A percentile compares a stretch with the other conserved stretches of the same genome.
phyloP scores from a whole-genome alignment of 2,797 vertebrate species.

The Pipistrellus kuhlii region DNA sequence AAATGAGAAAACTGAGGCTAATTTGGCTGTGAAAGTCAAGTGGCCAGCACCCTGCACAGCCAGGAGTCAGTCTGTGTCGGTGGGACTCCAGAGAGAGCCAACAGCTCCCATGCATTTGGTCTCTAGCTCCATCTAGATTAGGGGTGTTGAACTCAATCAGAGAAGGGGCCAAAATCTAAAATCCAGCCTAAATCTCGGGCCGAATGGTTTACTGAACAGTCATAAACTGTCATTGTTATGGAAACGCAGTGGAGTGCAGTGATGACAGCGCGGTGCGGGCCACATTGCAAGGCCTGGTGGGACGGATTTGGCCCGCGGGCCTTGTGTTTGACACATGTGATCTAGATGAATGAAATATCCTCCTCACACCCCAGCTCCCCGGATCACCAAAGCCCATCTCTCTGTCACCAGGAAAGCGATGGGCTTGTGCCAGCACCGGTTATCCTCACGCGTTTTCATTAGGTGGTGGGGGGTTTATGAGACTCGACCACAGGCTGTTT shows the following conservation, averaged over 20 bases:
- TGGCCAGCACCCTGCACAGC: neutral
- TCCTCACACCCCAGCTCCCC: neutral
- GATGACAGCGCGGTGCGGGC: too few relatives aligned
- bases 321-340: too few relatives aligned
- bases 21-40: neutral
- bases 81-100: neutral
- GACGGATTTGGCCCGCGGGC: too few relatives aligned
- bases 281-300: too few relatives aligned
- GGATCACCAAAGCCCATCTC: conserved; percentile 46
- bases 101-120: neutral
- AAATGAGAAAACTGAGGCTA: neutral
- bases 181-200: too few relatives aligned
- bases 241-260: too few relatives aligned
- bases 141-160: too few relatives aligned
- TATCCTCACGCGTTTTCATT: conserved; percentile 72
- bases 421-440: neutral
- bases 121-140: neutral
- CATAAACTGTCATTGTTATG: too few relatives aligned
- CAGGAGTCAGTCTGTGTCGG: neutral
- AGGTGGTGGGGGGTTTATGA: conserved; percentile 78
- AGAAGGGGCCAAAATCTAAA: too few relatives aligned
- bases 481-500: conserved; percentile 77
- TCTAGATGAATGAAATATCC: neutral
- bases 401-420: conserved; percentile 63
- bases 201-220: too few relatives aligned